phyloP scores from a whole-genome alignment of 2,797 vertebrate genomes.

The Percopsis omiscomaycus region DNA sequence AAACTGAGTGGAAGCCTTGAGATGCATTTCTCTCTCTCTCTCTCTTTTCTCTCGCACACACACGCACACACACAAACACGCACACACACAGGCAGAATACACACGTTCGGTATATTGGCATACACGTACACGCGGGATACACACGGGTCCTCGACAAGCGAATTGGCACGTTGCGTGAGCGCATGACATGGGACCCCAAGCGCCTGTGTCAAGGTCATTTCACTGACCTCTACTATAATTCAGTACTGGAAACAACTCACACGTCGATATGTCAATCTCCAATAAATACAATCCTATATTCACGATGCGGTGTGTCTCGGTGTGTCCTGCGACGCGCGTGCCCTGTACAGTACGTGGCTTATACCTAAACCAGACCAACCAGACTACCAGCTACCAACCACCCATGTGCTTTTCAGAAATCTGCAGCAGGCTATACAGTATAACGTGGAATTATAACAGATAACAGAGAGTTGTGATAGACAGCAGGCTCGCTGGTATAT shows the following conservation, averaged over 20 bases:
- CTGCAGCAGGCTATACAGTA: background rate
- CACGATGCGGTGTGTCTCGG: background rate
- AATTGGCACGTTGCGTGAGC: too few relatives aligned
- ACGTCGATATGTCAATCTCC: background rate
- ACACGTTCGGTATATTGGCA: too few relatives aligned
- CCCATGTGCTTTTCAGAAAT: background rate
- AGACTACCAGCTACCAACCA: background rate
- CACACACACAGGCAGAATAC: too few relatives aligned
- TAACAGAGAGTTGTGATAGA: background rate
- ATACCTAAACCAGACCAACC: background rate
- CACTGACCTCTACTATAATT: conserved; percentile 50
- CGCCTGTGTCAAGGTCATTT: conserved; percentile 73
- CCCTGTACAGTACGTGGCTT: background rate
- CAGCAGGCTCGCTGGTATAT: too few relatives aligned
- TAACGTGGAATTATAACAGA: background rate
- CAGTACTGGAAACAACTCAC: background rate
- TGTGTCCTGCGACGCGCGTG: background rate
- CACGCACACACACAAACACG: too few relatives aligned
- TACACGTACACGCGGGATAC: too few relatives aligned
- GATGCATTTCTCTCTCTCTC: too few relatives aligned
- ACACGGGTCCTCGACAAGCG: too few relatives aligned
- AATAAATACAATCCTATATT: background rate
- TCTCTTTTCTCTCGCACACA: too few relatives aligned
- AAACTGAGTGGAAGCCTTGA: too few relatives aligned
- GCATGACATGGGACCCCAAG: conserved; percentile 28